phyloP scores from a whole-genome alignment of 2,113 vertebrate genomes.

The Erythrolamprus reginae region DNA sequence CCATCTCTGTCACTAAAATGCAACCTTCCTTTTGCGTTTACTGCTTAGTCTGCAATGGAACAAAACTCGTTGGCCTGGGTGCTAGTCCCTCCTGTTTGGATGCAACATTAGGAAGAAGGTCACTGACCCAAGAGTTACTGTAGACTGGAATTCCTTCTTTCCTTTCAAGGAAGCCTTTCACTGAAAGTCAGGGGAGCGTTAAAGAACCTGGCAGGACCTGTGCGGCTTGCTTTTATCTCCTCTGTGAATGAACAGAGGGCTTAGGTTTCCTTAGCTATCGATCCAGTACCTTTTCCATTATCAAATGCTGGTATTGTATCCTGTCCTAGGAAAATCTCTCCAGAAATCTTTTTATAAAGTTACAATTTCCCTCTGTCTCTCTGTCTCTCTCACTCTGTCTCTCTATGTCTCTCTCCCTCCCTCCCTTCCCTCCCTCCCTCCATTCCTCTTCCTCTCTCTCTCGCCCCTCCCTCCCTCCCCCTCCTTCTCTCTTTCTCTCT shows the following conservation, averaged over 20 bases:
- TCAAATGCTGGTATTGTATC: background rate
- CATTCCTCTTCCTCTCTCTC: too few relatives aligned
- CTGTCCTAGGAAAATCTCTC: background rate
- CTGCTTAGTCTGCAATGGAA: too few relatives aligned
- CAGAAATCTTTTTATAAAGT: background rate
- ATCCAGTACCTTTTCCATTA: background rate
- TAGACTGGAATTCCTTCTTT: conserved; percentile 16
- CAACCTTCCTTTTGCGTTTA: background rate
- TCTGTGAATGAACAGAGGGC: conserved; percentile 11
- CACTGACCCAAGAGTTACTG: background rate
- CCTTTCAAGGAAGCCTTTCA: background rate
- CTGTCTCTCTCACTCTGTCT: background rate
- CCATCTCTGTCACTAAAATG: background rate
- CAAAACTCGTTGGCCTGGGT: background rate
- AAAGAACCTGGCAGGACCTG: background rate
- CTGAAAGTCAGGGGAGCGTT: background rate
- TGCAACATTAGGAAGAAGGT: background rate
- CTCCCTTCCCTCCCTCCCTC: too few relatives aligned
- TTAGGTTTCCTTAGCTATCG: background rate
- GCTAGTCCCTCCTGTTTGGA: rapidly evolving
- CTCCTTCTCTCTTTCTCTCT: background rate
- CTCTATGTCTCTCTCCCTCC: background rate
- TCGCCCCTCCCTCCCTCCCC: background rate
- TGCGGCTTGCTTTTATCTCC: background rate
- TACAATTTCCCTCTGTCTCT: background rate